These are phyloP conservation scores for Furcula furcula DNA, from an alignment of 2,888 invertebrate genomes.

Conservation along the genomic window DNA sequence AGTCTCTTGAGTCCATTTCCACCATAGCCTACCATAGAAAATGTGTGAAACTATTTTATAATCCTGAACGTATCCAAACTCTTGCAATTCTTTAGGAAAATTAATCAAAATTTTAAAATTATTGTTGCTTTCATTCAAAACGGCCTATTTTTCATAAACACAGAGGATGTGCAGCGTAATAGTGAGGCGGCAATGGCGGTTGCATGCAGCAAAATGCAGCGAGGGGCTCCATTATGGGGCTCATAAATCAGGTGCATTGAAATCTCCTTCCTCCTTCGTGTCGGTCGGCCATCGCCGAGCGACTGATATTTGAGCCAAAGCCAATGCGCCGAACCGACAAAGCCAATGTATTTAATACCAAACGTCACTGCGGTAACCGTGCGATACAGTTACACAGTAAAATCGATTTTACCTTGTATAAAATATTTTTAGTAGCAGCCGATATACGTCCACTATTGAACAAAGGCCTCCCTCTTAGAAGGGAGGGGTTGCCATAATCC, in stretches of 20 bases:
- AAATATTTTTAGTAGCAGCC: too few relatives aligned
- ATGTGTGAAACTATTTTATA: too few relatives aligned
- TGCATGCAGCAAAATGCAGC: conserved; percentile 71
- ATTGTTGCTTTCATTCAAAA: too few relatives aligned
- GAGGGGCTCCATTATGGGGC: conserved; percentile 67
- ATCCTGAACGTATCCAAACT: too few relatives aligned
- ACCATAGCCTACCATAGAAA: too few relatives aligned
- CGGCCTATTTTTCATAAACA: conserved; percentile 44
- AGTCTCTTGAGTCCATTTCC: too few relatives aligned
- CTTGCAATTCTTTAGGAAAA: too few relatives aligned
- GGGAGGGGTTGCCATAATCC: too few relatives aligned
- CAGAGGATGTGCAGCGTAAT: conserved; percentile 45
- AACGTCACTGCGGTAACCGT: neutral
- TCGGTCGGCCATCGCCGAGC: conserved; percentile 64
- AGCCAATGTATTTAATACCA: conserved; percentile 2
- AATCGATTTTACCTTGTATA: too few relatives aligned
- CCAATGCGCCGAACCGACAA: conserved; percentile 48
- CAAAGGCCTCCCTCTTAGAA: too few relatives aligned
- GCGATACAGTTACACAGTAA: neutral
- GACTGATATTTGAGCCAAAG: conserved; percentile 69
- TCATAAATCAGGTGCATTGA: conserved; percentile 77
- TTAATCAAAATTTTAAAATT: too few relatives aligned
- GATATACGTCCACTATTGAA: too few relatives aligned
- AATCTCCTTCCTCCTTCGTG: conserved; percentile 77
- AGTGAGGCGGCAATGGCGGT: conserved; percentile 46